phyloP scores from a whole-genome alignment of 2,888 invertebrate species.

The Helicoverpa assulta region DNA sequence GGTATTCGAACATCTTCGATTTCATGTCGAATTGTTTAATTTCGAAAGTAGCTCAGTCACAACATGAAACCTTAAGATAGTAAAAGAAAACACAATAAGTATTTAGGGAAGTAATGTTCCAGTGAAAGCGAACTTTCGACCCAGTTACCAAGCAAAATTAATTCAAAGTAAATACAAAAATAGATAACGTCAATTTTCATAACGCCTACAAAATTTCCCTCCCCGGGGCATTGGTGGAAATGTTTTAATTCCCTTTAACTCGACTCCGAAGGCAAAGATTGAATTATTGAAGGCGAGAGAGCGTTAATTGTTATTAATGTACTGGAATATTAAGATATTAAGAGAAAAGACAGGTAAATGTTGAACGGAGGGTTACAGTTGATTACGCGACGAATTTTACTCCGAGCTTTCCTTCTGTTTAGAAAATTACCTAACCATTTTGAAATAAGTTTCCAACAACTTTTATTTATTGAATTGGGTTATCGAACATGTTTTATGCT shows the following conservation, averaged over 20 bases:
- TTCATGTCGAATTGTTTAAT: conserved; percentile 12
- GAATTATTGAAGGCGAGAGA: conserved; percentile 77
- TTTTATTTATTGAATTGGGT: neutral
- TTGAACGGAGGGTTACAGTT: conserved; percentile 29
- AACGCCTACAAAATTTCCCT: conserved; percentile 54
- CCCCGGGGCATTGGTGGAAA: conserved; percentile 60
- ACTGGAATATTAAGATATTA: conserved; percentile 65
- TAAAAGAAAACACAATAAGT: neutral
- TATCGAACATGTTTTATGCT: neutral
- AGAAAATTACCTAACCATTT: conserved; percentile 17
- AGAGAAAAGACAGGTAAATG: conserved; percentile 57
- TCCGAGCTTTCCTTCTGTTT: conserved; percentile 22
- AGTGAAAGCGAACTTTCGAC: conserved; percentile 26
- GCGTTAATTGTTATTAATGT: conserved; percentile 77
- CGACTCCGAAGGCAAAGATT: conserved; percentile 72
- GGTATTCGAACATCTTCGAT: conserved; percentile 22
- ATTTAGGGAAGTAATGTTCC: neutral
- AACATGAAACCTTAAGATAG: too few relatives aligned
- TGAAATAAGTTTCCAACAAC: conserved; percentile 4
- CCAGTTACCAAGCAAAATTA: conserved; percentile 38
- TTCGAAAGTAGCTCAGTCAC: too few relatives aligned
- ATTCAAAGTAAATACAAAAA: conserved; percentile 59
- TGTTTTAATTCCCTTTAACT: conserved; percentile 72
- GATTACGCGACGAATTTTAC: conserved; percentile 45
- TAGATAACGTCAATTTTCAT: conserved; percentile 59